Evolutionary conservation across 2,113 vertebrate genomes (phyloP).

Genomic region (Hydrolagus affinis): DNA sequence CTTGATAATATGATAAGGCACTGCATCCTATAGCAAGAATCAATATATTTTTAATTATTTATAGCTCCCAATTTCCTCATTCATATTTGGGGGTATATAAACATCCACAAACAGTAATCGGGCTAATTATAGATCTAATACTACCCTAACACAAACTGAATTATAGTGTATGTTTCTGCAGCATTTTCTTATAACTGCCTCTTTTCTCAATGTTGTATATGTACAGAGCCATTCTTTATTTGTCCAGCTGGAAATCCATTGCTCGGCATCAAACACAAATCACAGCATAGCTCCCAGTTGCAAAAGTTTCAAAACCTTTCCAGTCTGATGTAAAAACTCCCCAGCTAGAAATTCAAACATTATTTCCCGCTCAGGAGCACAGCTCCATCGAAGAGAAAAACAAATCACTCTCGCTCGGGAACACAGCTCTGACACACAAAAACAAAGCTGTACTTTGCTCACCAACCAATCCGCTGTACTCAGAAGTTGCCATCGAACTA

Average conservation of each 20-base stretch:
- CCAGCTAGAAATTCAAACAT: neutral
- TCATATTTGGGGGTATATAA: neutral
- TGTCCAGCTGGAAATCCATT: neutral
- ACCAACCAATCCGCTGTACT: neutral
- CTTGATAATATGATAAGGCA: too few species aligned
- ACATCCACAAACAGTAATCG: neutral
- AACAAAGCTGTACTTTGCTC: neutral
- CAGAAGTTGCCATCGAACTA: neutral
- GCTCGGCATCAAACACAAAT: neutral
- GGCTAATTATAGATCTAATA: neutral
- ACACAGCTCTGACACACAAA: neutral
- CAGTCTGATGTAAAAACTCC: neutral
- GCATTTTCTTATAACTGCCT: neutral
- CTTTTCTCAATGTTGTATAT: neutral
- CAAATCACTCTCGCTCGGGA: neutral
- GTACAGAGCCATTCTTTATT: neutral
- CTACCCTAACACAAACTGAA: too few species aligned
- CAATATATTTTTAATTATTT: too few species aligned
- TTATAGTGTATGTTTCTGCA: neutral
- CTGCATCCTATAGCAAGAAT: too few species aligned
- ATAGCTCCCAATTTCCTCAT: neutral
- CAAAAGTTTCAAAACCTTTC: neutral
- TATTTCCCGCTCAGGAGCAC: neutral
- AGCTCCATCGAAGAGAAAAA: neutral
- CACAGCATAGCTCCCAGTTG: neutral